Base-by-base conservation (phyloP, 2,797 vertebrate species). In the Knipowitschia caucasica region DNA sequence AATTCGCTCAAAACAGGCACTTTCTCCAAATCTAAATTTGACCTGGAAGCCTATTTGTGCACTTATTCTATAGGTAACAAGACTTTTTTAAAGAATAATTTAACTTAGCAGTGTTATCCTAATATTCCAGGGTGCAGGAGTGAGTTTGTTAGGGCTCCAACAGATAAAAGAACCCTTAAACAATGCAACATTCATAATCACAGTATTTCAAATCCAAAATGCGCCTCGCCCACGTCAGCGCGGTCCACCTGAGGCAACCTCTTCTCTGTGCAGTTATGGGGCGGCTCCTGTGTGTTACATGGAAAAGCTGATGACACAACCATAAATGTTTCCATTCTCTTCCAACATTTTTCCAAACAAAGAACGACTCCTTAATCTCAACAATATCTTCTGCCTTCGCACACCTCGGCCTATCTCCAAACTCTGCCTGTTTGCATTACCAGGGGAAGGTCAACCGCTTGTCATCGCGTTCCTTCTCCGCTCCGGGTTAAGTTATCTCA, bases 261-360 rank as follows among this genome's bases (percentile, higher is more conserved):
- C n/a, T 64, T 71, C 59, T 53, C 56, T 52, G 21, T 53, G 69
- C 53, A 7, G 7, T 61, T 38, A 45, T 38, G 50, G 73, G 79
- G 70, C 24, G 43, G 45, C 35, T 24, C 67, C 54, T 68, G 55
- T 29, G 66, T 45, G 65, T 74, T 77, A 55, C 62, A 61, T 35
- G 74, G 81, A 83, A 78, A 46, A 85, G 69, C 68, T 72, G 64
- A 77, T 66, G 71, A 71, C 66, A 78, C 62, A 69, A 68, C 69
- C 71, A 60, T 75, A 68, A 72, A 52, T 58, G 66, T 85, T 86
- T 82, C 77, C 81, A 78, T 44, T 52, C 49, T 56, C 24, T 26
- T 43, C 23, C 23, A 43, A n/a, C 25, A 44, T 73, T 30, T 46
- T 47, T 31, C 23, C 23, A 21, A 46, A 34, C 44, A 60, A 56